Conservation (phyloP, 2,797 vertebrate species). For the Lepus oiostolus region DNA sequence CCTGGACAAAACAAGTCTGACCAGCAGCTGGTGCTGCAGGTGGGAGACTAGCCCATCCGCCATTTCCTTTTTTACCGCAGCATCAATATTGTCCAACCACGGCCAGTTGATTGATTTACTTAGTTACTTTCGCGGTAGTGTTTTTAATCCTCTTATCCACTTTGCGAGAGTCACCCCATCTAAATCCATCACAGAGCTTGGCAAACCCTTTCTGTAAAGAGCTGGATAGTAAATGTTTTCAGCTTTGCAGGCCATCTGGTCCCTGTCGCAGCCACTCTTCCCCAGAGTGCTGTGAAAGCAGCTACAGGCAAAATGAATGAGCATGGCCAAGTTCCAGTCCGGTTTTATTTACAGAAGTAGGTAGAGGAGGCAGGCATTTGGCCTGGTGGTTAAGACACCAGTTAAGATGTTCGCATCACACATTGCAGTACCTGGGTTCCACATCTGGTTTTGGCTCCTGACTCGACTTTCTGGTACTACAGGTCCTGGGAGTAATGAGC, state of each 20-base stretch:
- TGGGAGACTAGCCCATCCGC: not conserved
- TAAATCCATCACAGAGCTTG: slow-evolving; percentile 11
- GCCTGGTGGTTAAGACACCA: too few relatives aligned
- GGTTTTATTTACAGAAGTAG: slow-evolving; percentile 21
- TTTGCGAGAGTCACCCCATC: not conserved
- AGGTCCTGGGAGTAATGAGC: too few relatives aligned
- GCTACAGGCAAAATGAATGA: not conserved
- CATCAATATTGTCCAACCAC: not conserved
- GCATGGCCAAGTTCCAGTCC: not conserved
- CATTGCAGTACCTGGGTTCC: too few relatives aligned
- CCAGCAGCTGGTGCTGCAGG: not conserved
- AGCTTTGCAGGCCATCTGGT: slow-evolving; percentile 29
- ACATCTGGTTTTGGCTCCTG: too few relatives aligned
- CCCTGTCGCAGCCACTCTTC: not conserved
- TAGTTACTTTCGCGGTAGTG: not conserved
- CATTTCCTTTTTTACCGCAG: not conserved
- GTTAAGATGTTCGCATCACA: too few relatives aligned
- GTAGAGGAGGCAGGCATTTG: too few relatives aligned
- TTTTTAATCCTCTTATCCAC: not conserved
- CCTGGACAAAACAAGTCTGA: not conserved
- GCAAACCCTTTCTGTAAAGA: not conserved
- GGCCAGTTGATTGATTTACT: not conserved
- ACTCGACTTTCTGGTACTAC: too few relatives aligned
- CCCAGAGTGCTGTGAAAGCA: not conserved
- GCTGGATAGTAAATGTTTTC: slow-evolving; percentile 25